Evolutionary conservation across 2,113 vertebrate genomes (phyloP).

Genomic region (Pollachius pollachius): DNA sequence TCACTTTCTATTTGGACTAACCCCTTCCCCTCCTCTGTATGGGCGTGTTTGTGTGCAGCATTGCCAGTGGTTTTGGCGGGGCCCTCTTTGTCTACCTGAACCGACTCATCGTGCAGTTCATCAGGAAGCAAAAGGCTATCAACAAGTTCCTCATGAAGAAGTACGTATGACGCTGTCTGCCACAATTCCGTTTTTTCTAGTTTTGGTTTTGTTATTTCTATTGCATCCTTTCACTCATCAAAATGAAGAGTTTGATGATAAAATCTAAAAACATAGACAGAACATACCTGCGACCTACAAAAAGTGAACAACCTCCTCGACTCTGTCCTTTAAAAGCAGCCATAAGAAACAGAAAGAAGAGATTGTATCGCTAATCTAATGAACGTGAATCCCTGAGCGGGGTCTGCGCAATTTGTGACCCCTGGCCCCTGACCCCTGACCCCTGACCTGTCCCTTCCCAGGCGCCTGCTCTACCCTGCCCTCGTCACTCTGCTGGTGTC

Average conservation of each 20-base stretch:
- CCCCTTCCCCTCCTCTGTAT: slow-evolving; percentile 4
- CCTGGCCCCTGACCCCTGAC: slow-evolving; percentile 15
- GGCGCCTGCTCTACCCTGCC: slow-evolving; percentile 90
- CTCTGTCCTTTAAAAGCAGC: no score
- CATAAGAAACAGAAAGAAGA: no score
- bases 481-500: slow-evolving; percentile 90
- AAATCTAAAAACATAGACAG: no score
- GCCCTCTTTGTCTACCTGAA: slow-evolving; percentile 96
- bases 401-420: not conserved
- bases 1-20: no score
- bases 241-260: no score
- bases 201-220: no score
- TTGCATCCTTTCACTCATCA: no score
- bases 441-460: slow-evolving; percentile 42
- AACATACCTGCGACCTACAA: no score
- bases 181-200: no score
- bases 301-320: no score
- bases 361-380: no score
- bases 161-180: slow-evolving; percentile 69
- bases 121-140: slow-evolving; percentile 95
- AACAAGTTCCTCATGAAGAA: slow-evolving; percentile 99
- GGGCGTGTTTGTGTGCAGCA: slow-evolving; percentile 65
- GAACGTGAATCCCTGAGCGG: no score
- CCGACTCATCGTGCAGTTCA: slow-evolving; percentile 94
- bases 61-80: slow-evolving; percentile 91